phyloP scores from a whole-genome alignment of 2,113 vertebrate species.

The Xenopus borealis region DNA sequence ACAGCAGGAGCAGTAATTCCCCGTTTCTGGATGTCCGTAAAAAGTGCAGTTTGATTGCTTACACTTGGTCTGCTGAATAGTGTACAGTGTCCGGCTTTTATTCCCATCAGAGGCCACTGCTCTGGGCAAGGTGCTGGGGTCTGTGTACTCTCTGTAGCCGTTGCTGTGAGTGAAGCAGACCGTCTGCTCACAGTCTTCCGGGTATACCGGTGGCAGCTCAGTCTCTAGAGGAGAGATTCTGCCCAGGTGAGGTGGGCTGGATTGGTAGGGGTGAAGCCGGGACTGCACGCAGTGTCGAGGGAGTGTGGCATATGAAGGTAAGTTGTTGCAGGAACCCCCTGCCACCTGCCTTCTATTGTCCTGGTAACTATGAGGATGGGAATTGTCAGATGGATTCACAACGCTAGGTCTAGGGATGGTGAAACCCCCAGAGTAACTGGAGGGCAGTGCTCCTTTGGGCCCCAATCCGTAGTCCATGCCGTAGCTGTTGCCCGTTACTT shows the following conservation, averaged over 20 bases:
- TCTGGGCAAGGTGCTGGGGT: slow-evolving; percentile 54
- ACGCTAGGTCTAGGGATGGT: slow-evolving; percentile 79
- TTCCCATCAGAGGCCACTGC: accelerated
- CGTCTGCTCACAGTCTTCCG: slow-evolving; percentile 35
- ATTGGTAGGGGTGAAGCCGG: slow-evolving; percentile 56
- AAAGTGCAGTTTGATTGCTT: slow-evolving; percentile 86
- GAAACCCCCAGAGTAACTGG: slow-evolving; percentile 73
- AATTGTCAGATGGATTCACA: slow-evolving; percentile 50
- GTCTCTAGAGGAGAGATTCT: slow-evolving; percentile 60
- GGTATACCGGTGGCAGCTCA: slow-evolving; percentile 58
- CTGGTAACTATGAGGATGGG: slow-evolving; percentile 64
- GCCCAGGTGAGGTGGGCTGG: slow-evolving; percentile 54
- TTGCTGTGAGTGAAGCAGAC: slow-evolving; percentile 55
- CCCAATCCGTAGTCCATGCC: slow-evolving; percentile 29
- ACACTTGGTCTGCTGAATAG: slow-evolving; percentile 82
- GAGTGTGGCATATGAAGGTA: slow-evolving; percentile 84
- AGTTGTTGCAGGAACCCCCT: slow-evolving; percentile 69
- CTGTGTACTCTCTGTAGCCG: slow-evolving; percentile 67
- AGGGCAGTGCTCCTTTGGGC: slow-evolving; percentile 55
- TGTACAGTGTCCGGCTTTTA: slow-evolving; percentile 1
- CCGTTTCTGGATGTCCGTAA: slow-evolving; percentile 90
- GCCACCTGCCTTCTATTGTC: slow-evolving; percentile 83
- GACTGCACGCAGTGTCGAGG: slow-evolving; percentile 77
- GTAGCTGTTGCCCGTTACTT: slow-evolving; percentile 44
- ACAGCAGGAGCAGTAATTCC: slow-evolving; percentile 94